Evolutionary conservation across 2,888 invertebrate genomes (phyloP).

Genomic region (Ernsta delagoae): DNA sequence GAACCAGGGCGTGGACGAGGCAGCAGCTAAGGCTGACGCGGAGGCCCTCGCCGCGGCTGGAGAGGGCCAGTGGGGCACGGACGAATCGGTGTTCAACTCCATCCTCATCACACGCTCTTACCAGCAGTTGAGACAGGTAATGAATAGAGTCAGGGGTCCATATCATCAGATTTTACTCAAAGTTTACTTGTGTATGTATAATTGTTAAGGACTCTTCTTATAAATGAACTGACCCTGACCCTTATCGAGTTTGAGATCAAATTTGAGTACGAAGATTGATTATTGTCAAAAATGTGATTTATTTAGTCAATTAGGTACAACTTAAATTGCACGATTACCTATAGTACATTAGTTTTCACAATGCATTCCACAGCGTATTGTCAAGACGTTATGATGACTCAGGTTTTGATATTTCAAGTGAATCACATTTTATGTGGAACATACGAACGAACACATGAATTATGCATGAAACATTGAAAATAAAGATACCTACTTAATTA

Average conservation of each 20-base stretch:
- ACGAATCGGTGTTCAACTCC: conserved; percentile 94
- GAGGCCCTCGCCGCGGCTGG: conserved; percentile 91
- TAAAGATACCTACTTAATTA: background rate
- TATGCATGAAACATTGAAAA: background rate
- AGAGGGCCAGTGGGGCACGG: conserved; percentile 95
- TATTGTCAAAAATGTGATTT: too few species aligned
- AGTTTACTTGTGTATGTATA: too few species aligned
- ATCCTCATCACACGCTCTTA: conserved; percentile 95
- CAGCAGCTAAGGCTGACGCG: conserved; percentile 92
- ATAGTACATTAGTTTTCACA: background rate
- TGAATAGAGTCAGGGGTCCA: too few species aligned
- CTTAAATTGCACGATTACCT: too few species aligned
- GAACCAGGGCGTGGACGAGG: conserved; percentile 93
- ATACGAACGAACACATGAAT: background rate
- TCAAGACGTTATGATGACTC: background rate
- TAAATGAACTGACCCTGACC: too few species aligned
- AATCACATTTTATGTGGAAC: background rate
- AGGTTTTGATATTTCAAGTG: background rate
- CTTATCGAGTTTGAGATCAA: too few species aligned
- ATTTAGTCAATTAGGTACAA: too few species aligned
- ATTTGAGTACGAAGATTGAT: too few species aligned
- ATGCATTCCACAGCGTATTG: conserved; percentile 10
- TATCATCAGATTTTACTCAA: too few species aligned
- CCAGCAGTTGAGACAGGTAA: conserved; percentile 91
- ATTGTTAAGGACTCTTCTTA: too few species aligned